phyloP scores from a whole-genome alignment of 2,113 vertebrate species.

The Salminus brasiliensis region DNA sequence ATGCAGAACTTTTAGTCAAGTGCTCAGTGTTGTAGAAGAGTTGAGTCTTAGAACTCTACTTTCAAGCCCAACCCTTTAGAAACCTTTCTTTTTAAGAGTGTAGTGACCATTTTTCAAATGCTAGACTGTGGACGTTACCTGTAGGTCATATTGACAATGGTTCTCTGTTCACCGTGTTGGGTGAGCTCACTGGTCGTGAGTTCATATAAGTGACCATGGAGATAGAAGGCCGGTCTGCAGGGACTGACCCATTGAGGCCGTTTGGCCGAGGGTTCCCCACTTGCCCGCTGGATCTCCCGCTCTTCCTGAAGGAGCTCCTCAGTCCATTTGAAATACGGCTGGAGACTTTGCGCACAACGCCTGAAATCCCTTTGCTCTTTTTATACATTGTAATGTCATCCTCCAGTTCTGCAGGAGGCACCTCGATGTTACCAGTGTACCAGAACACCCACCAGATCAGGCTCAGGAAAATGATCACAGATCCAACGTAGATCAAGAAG shows the following conservation, averaged over 20 bases:
- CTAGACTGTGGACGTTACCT: conserved; percentile 23
- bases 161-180: conserved; percentile 55
- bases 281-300: background rate
- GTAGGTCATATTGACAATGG: conserved; percentile 64
- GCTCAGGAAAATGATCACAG: conserved; percentile 87
- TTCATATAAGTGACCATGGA: conserved; percentile 56
- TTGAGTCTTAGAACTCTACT: no score
- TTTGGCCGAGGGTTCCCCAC: background rate
- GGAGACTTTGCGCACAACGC: conserved; percentile 61
- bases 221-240: conserved; percentile 13
- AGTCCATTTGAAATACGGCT: conserved; percentile 65
- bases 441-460: conserved; percentile 95
- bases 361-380: conserved; percentile 55
- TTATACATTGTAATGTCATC: conserved; percentile 71
- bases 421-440: conserved; percentile 90
- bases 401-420: conserved; percentile 76
- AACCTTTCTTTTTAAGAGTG: background rate
- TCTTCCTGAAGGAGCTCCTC: conserved; percentile 63
- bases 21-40: no score
- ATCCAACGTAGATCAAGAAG: conserved; percentile 85
- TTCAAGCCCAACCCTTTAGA: no score
- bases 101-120: background rate
- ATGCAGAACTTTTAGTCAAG: no score
- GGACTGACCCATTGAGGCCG: background rate
- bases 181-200: conserved; percentile 13